Evolutionary conservation across 2,888 invertebrate genomes (phyloP), one percentile per base, ranked within the genome.

Genomic region (Sthenelais limicola): DNA sequence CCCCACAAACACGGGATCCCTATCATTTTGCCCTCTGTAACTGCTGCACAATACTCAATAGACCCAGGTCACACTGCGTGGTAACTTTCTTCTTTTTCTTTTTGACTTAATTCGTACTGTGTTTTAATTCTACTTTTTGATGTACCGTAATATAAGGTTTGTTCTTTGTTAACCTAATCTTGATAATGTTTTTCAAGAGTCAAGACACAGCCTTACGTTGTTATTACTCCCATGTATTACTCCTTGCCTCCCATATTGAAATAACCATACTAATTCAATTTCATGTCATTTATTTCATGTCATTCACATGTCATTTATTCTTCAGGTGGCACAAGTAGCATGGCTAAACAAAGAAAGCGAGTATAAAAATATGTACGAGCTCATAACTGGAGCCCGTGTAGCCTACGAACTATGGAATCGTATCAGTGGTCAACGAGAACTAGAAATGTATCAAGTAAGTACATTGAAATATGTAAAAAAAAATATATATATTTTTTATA

Each of bases 401-500:
- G 74, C 56, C 21, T 71, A 72, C 51, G 77, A 78, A 51, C 26
- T 80, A 0, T 79, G 78, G 77, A 71, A 77, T 32, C 73, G 76
- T 7, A 24, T 81, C 1, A 82, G 80, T 74, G 81, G 81, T 0
- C 78, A 82, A 71, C 76, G 80, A 69, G 82, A 84, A 48, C 48
- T 83, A 4, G 83, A 84, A 47, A 32, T 30, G 24, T 71, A 58
- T 62, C 47, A 71, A 62, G 71, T 58, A 32, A 32, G 28, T 3
- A 54, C 43, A 43, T 12, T 9, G 18, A 12, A 43, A 43, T 43
- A 43, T 9, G 9, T 43, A 18, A n/a, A n/a, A n/a, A n/a, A n/a
- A n/a, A n/a, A n/a, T n/a, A n/a, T n/a, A n/a, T n/a, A n/a, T n/a
- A n/a, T n/a, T n/a, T n/a, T n/a, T n/a, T n/a, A n/a, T n/a, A n/a